phyloP scores from a whole-genome alignment of 1,140 invertebrate genomes.

The Parapsyche elsis region DNA sequence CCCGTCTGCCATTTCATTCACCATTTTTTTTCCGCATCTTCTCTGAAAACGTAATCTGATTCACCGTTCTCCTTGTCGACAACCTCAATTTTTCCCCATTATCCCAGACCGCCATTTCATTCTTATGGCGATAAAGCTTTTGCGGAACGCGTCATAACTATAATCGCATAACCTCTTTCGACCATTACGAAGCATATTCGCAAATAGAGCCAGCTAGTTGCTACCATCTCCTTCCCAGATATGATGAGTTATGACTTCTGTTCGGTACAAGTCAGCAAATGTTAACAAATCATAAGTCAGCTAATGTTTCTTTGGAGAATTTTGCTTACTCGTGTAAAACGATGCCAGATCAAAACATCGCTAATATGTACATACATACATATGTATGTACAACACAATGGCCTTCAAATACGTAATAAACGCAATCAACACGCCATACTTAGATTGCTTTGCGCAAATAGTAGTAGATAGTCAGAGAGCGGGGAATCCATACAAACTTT shows the following conservation, averaged over 20 bases:
- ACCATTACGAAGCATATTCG: not conserved
- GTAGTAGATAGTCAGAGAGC: no score
- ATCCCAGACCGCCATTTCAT: not conserved
- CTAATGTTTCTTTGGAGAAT: not conserved
- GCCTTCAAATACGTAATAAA: no score
- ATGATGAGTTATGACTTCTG: constrained; percentile 5
- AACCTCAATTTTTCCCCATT: constrained; percentile 17
- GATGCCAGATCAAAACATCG: no score
- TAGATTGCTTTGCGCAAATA: no score
- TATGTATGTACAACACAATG: no score
- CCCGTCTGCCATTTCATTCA: not conserved
- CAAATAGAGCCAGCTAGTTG: not conserved
- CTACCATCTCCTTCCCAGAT: not conserved
- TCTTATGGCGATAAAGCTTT: constrained; percentile 9
- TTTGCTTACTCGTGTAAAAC: not conserved
- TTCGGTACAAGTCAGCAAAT: not conserved
- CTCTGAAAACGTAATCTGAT: constrained; percentile 1
- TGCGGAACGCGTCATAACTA: not conserved
- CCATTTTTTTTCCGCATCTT: not conserved
- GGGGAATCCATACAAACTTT: no score
- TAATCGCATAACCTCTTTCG: not conserved
- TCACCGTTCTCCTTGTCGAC: not conserved
- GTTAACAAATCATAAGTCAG: not conserved
- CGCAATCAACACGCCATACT: no score
- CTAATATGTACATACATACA: no score